Percentiles rank a stretch among this genome's conserved stretches.
Evolutionary conservation across 2,888 invertebrate genomes (phyloP).

Genomic region (Atrina japonica): DNA sequence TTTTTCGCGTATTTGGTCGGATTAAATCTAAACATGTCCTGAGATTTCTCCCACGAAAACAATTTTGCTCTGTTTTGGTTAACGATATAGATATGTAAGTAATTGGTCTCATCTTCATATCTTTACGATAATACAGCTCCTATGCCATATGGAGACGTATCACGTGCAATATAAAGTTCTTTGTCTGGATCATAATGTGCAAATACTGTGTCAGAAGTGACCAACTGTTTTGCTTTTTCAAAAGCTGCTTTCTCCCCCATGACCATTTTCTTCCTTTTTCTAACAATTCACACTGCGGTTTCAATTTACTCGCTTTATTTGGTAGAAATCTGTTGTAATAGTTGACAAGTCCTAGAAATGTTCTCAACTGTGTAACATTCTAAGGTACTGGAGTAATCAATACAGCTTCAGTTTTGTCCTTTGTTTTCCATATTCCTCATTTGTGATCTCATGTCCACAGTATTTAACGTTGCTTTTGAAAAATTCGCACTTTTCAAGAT

Average conservation of each 20-base stretch:
- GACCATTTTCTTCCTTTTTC: slow-evolving; percentile 5
- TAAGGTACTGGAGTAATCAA: not conserved
- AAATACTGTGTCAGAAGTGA: slow-evolving; percentile 55
- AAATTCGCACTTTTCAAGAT: slow-evolving; percentile 30
- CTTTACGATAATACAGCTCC: slow-evolving; percentile 70
- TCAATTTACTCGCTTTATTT: not conserved
- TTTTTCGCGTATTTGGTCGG: not conserved
- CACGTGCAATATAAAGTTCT: slow-evolving; percentile 74
- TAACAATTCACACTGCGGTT: slow-evolving; percentile 12
- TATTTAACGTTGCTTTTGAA: slow-evolving; percentile 5
- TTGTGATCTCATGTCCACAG: slow-evolving; percentile 25
- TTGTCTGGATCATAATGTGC: slow-evolving; percentile 71
- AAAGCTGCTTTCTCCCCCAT: slow-evolving; percentile 47
- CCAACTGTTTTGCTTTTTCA: slow-evolving; percentile 46
- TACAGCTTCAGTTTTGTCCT: not conserved
- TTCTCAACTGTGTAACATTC: slow-evolving; percentile 6
- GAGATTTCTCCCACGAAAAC: no score
- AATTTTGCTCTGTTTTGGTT: slow-evolving; percentile 76
- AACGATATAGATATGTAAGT: slow-evolving; percentile 80
- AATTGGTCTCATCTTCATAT: slow-evolving; percentile 69
- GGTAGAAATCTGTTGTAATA: slow-evolving; percentile 38
- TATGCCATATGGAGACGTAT: slow-evolving; percentile 76
- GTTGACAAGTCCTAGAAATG: slow-evolving; percentile 8
- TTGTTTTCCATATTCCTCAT: slow-evolving; percentile 3
- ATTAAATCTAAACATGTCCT: not conserved